These are phyloP conservation scores for Lutraria rhynchaena DNA, from an alignment of 1,140 invertebrate species.

Conservation along the genomic window DNA sequence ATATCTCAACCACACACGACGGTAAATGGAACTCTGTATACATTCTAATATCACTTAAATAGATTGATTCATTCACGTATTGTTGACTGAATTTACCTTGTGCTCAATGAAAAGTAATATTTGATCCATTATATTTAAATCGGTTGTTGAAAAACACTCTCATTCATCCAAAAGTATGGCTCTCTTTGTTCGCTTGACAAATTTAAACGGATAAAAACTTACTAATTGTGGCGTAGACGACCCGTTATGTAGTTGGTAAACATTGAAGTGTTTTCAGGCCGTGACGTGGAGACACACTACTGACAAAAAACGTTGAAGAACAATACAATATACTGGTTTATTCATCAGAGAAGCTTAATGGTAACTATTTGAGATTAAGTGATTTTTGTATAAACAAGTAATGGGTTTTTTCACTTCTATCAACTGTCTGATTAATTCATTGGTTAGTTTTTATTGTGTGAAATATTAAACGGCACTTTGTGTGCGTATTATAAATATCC, in stretches of 20 bases:
- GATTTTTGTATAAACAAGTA: constrained; percentile 58
- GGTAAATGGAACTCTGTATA: constrained; percentile 28
- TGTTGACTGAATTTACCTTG: constrained; percentile 26
- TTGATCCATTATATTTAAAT: constrained; percentile 55
- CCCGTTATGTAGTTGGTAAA: constrained; percentile 36
- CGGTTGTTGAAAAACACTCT: constrained; percentile 60
- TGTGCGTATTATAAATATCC: constrained; percentile 24
- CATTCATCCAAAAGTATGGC: constrained; percentile 46
- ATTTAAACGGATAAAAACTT: constrained; percentile 62
- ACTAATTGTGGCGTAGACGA: constrained; percentile 55
- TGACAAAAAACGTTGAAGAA: background rate
- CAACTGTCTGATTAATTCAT: constrained; percentile 51
- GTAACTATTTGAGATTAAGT: constrained; percentile 50
- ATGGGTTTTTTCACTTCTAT: constrained; percentile 47
- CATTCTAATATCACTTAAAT: constrained; percentile 43
- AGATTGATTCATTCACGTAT: constrained; percentile 21
- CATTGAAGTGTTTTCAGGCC: constrained; percentile 59
- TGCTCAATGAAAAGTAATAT: constrained; percentile 10
- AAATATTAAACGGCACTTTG: constrained; percentile 35
- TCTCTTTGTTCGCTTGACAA: constrained; percentile 44
- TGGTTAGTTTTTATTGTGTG: constrained; percentile 51
- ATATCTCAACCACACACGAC: constrained; percentile 34
- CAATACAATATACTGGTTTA: constrained; percentile 31
- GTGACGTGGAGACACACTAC: constrained; percentile 31
- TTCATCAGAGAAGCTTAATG: constrained; percentile 32